These are phyloP conservation scores for Urosaurus nigricauda DNA, from an alignment of 2,797 vertebrate genomes.

Conservation along the genomic window DNA sequence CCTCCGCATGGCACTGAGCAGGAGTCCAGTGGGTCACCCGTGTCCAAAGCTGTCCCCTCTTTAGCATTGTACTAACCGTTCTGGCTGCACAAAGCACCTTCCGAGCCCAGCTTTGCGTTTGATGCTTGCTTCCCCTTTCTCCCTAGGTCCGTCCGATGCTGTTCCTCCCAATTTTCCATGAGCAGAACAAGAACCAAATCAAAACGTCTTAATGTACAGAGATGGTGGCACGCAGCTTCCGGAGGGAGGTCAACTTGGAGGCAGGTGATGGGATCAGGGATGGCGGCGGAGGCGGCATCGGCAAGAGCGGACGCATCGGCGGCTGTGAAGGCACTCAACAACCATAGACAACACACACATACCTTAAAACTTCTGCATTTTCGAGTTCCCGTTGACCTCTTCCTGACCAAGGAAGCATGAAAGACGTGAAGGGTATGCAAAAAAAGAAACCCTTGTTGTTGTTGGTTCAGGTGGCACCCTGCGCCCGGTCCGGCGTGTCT, in stretches of 20 bases:
- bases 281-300: conserved; percentile 41
- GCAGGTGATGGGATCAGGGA: conserved; percentile 60
- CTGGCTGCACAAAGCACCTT: background rate
- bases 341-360: conserved; percentile 65
- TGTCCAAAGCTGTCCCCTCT: too few species aligned
- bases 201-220: conserved; percentile 70
- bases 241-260: too few species aligned
- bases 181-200: conserved; percentile 82
- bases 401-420: conserved; percentile 77
- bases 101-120: background rate
- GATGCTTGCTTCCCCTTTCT: conserved; percentile 72
- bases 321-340: conserved; percentile 58
- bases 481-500: conserved; percentile 42
- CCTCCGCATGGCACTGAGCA: too few species aligned
- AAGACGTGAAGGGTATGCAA: conserved; percentile 74
- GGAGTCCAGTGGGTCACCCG: too few species aligned
- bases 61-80: background rate
- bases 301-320: conserved; percentile 27
- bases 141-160: conserved; percentile 79
- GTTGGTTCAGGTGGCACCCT: conserved; percentile 66
- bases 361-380: conserved; percentile 71
- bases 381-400: conserved; percentile 78
- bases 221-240: conserved; percentile 67
- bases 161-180: conserved; percentile 82
- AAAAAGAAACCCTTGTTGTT: conserved; percentile 42